Evolutionary conservation across 2,888 invertebrate species (phyloP).

Genomic region (Oeneis ivallda): DNA sequence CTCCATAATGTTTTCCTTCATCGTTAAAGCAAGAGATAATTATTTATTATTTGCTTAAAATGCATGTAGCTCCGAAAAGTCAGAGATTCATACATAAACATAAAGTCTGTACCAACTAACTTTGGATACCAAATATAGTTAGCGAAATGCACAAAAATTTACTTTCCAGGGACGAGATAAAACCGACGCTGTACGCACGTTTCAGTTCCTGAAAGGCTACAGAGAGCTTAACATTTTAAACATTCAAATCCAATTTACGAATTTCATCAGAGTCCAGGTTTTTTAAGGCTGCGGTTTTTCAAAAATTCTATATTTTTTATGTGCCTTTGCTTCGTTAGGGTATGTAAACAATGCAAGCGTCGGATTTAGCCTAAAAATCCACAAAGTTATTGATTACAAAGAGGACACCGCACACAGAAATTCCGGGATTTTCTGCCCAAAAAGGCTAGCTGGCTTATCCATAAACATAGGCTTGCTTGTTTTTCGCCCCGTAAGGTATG

Average conservation of each 20-base stretch:
- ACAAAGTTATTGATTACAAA: slow-evolving; percentile 23
- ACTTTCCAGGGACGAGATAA: too few relatives aligned
- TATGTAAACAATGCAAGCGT: slow-evolving; percentile 30
- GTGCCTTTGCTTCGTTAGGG: slow-evolving; percentile 33
- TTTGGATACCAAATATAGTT: too few relatives aligned
- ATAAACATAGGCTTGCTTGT: slow-evolving; percentile 6
- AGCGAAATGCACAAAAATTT: too few relatives aligned
- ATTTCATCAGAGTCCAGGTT: not conserved
- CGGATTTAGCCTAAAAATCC: slow-evolving; percentile 21
- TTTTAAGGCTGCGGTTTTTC: slow-evolving; percentile 6
- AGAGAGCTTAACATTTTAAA: not conserved
- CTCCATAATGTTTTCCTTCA: too few relatives aligned
- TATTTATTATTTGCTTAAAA: too few relatives aligned
- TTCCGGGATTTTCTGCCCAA: slow-evolving; percentile 11
- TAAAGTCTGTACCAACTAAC: too few relatives aligned
- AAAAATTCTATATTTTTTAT: slow-evolving; percentile 13
- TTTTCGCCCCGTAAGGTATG: not conserved
- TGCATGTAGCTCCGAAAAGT: too few relatives aligned
- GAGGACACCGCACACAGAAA: slow-evolving; percentile 10
- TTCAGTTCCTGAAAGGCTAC: not conserved
- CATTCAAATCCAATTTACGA: slow-evolving; percentile 8
- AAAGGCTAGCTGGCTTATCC: not conserved
- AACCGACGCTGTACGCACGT: too few relatives aligned
- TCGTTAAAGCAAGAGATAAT: too few relatives aligned
- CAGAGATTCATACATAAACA: too few relatives aligned